Conservation (phyloP, 2,113 vertebrate species). For the Halcyon malimbica region DNA sequence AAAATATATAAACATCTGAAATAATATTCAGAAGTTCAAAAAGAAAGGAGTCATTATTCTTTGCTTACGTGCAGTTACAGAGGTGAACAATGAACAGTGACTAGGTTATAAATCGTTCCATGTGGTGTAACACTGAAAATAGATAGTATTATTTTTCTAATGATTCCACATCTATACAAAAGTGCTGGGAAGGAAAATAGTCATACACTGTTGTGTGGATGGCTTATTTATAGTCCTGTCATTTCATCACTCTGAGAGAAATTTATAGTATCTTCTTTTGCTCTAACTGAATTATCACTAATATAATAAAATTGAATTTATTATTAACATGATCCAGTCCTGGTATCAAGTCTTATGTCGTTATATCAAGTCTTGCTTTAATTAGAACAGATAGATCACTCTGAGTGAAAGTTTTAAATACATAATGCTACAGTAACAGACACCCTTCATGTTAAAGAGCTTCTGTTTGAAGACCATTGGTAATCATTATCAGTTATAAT, state of each 20-base stretch:
- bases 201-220: background rate
- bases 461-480: background rate
- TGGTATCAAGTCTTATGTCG: background rate
- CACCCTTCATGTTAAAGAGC: background rate
- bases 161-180: background rate
- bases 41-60: background rate
- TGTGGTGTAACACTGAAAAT: background rate
- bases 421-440: background rate
- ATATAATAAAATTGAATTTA: background rate
- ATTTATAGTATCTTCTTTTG: background rate
- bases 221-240: background rate
- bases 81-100: slow-evolving; percentile 5
- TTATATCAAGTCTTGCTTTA: background rate
- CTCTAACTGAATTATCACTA: background rate
- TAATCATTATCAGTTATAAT: background rate
- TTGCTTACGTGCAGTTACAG: background rate
- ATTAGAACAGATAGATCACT: background rate
- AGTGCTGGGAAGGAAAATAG: background rate
- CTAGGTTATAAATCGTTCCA: background rate
- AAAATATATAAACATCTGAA: background rate
- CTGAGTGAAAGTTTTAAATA: background rate
- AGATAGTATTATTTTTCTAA: background rate
- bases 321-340: background rate
- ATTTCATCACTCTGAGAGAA: background rate
- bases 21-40: background rate